Evolutionary conservation across 2,113 vertebrate genomes (phyloP).

Genomic region (Crotalus viridis): DNA sequence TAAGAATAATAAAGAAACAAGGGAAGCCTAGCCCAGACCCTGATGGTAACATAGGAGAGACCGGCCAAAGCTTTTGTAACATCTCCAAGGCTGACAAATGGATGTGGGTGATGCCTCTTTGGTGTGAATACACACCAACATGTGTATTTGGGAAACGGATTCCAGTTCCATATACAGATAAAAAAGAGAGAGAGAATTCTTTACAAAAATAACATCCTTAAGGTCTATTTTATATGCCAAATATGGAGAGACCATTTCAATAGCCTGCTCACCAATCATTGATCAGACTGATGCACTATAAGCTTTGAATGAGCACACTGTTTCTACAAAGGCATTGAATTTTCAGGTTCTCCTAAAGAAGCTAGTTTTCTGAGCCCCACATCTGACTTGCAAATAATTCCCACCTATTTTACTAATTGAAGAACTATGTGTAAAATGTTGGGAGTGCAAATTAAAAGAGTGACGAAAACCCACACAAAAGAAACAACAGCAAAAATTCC

Average conservation of each 20-base stretch:
- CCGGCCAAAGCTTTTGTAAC: constrained; percentile 35
- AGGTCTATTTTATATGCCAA: background rate
- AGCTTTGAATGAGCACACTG: background rate
- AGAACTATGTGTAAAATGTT: background rate
- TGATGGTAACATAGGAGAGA: constrained; percentile 37
- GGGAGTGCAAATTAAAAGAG: background rate
- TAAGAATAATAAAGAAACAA: constrained; percentile 49
- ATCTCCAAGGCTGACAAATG: constrained; percentile 36
- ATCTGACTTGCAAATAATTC: background rate
- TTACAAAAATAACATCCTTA: constrained; percentile 25
- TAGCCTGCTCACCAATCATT: background rate
- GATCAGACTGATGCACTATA: too few species aligned
- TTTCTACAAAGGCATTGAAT: background rate
- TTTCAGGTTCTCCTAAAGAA: background rate
- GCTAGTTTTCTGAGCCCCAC: background rate
- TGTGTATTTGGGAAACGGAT: constrained; percentile 21
- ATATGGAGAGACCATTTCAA: background rate
- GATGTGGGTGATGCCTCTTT: constrained; percentile 8
- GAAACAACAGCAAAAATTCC: background rate
- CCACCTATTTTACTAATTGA: background rate
- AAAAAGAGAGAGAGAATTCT: constrained; percentile 10
- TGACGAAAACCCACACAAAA: background rate
- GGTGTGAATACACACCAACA: constrained; percentile 27
- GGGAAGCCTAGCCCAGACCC: constrained; percentile 40
- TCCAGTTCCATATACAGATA: constrained; percentile 26